These are phyloP conservation scores for Cherax destructor DNA, from an alignment of 1,140 invertebrate species.

Conservation along the genomic window DNA sequence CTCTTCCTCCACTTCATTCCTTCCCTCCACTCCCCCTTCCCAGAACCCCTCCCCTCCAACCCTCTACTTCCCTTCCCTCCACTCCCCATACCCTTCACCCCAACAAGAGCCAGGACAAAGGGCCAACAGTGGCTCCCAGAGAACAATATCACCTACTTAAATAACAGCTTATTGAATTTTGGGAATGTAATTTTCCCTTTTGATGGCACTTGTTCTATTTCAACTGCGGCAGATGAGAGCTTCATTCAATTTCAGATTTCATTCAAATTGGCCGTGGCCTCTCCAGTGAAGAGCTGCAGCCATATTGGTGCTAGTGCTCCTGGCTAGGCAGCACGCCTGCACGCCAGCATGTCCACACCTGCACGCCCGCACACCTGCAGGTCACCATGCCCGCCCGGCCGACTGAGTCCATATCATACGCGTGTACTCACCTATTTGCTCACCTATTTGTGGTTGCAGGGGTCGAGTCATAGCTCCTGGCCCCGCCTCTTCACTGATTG, in stretches of 20 bases:
- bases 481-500: too few relatives aligned
- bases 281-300: slow-evolving; percentile 4
- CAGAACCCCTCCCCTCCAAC: too few relatives aligned
- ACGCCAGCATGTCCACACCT: not conserved
- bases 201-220: slow-evolving; percentile 45
- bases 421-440: too few relatives aligned
- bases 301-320: slow-evolving; percentile 4
- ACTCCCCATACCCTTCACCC: not conserved
- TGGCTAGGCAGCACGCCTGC: not conserved
- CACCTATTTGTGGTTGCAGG: too few relatives aligned
- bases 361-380: not conserved
- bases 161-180: slow-evolving; percentile 35
- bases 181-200: slow-evolving; percentile 38
- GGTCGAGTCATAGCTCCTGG: too few relatives aligned
- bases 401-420: not conserved
- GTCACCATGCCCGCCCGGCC: not conserved
- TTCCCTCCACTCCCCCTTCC: too few relatives aligned
- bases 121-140: not conserved
- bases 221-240: slow-evolving; percentile 6
- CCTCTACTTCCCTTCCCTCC: too few relatives aligned
- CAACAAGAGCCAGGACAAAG: not conserved
- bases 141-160: slow-evolving; percentile 32
- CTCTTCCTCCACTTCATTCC: too few relatives aligned
- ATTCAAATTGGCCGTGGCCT: slow-evolving; percentile 21
- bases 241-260: slow-evolving; percentile 39